Evolutionary conservation across 2,888 invertebrate genomes (phyloP).

Genomic region (Hirtodrosophila histrioides): DNA sequence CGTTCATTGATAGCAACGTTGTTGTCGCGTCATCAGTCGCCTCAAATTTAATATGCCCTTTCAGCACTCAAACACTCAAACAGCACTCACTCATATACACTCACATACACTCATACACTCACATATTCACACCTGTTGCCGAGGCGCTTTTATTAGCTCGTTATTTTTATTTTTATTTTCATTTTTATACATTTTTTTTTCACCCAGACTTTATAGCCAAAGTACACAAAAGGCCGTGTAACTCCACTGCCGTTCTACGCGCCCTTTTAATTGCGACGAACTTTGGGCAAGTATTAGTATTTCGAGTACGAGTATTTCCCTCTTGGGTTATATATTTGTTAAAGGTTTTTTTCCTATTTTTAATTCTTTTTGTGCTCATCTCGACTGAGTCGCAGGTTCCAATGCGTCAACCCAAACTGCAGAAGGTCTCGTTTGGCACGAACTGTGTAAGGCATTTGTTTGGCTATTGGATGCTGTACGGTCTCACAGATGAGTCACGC

Average conservation of each 20-base stretch:
- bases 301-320: conserved; percentile 33
- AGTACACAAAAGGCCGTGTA: conserved; percentile 36
- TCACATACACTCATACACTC: conserved; percentile 10
- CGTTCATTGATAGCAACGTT: conserved; percentile 67
- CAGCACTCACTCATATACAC: conserved; percentile 18
- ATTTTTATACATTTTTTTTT: conserved; percentile 26
- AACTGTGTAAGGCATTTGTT: conserved; percentile 44
- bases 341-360: conserved; percentile 21
- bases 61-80: conserved; percentile 22
- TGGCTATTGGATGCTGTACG: conserved; percentile 27
- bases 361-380: conserved; percentile 14
- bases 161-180: conserved; percentile 70
- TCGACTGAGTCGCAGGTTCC: conserved; percentile 30
- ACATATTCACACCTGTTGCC: conserved; percentile 59
- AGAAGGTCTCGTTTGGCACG: conserved; percentile 79
- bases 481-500: conserved; percentile 63
- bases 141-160: conserved; percentile 71
- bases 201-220: conserved; percentile 42
- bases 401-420: conserved; percentile 62
- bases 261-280: conserved; percentile 71
- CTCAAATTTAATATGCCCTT: conserved; percentile 60
- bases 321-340: conserved; percentile 9
- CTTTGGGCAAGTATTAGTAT: conserved; percentile 9
- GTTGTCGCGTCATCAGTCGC: conserved; percentile 64
- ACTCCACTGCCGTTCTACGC: conserved; percentile 49